A percentile compares a stretch with the other conserved stretches of the same genome.
Conservation (phyloP, 2,113 vertebrate genomes). For the Hemiscyllium ocellatum region DNA sequence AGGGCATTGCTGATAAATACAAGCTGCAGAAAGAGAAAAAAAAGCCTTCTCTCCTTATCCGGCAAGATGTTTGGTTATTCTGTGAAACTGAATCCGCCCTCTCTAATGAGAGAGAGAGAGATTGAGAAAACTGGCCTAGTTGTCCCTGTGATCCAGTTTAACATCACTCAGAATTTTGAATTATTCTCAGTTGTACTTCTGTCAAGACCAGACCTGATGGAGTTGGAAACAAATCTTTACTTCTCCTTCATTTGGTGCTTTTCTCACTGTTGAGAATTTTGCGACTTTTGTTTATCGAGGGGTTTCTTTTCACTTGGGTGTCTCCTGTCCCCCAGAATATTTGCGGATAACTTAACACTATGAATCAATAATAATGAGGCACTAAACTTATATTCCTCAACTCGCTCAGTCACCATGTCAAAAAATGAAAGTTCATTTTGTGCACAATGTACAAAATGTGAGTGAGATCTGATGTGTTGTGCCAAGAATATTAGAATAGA, state of each 20-base stretch:
- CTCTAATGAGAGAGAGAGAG: background rate
- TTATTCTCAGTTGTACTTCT: background rate
- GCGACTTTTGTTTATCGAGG: background rate
- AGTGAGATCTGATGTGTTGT: background rate
- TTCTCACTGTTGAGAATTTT: background rate
- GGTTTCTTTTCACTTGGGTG: background rate
- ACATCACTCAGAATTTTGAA: background rate
- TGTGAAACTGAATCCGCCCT: background rate
- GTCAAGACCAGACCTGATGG: background rate
- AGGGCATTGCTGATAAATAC: background rate
- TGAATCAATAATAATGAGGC: background rate
- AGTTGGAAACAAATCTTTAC: background rate
- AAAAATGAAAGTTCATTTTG: background rate
- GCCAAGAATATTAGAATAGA: background rate
- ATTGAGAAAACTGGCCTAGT: background rate
- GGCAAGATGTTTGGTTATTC: background rate
- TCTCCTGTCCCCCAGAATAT: background rate
- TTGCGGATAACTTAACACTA: background rate
- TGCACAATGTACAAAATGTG: background rate
- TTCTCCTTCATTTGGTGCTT: background rate
- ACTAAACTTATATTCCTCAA: background rate
- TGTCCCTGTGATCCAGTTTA: background rate
- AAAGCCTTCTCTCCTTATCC: background rate
- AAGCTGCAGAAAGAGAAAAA: background rate
- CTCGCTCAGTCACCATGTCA: background rate